Base-by-base conservation (phyloP, 2,888 invertebrate genomes). In the Colletes collaris region DNA sequence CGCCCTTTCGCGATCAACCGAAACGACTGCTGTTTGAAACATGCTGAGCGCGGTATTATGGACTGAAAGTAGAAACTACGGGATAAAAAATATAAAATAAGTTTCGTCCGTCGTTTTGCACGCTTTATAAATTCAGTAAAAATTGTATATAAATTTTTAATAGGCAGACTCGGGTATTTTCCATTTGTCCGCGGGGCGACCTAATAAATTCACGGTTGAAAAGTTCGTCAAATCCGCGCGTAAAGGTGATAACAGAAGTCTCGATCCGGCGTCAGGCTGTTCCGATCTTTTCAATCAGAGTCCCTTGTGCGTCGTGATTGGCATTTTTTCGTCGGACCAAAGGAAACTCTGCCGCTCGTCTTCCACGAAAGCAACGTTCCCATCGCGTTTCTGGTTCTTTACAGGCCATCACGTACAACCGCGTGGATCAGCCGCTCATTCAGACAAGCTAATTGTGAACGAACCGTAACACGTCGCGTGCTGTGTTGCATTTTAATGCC, bases 391-490 rank as follows among this genome's bases (percentile, higher is more conserved):
- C n/a, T 10, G 40, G n/a, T 27, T 27, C 46, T 52, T 53, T 10
- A 4, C 50, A 2, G 5, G 8, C 5, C 52, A 59, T 56, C 78
- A 70, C 74, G 79, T 67, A 59, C 56, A 4, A 13, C n/a, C 46
- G 27, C 13, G 13, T 7, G 60, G 69, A 70, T 82, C 73, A 80
- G 71, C 52, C 49, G 66, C 35, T 84, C 84, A 64, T 84, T 82
- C 79, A 65, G 58, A 65, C 65, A 40, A 56, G 56, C 77, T 85
- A 83, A 84, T 84, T 85, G 84, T 76, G 74, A 76, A 67, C 72
- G 76, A 74, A 76, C 74, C 82, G 82, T 84, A 70, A 71, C 74
- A 56, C 77, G 37, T 59, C 10, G 37, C 40, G 53, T 27, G 16
- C 3, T 66, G 56, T 46, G 62, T 60, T 78, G 75, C 74, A 81